A percentile compares a stretch with the other conserved stretches of the same genome.
Evolutionary conservation across 2,888 invertebrate genomes (phyloP).

Genomic region (Muscina levida): DNA sequence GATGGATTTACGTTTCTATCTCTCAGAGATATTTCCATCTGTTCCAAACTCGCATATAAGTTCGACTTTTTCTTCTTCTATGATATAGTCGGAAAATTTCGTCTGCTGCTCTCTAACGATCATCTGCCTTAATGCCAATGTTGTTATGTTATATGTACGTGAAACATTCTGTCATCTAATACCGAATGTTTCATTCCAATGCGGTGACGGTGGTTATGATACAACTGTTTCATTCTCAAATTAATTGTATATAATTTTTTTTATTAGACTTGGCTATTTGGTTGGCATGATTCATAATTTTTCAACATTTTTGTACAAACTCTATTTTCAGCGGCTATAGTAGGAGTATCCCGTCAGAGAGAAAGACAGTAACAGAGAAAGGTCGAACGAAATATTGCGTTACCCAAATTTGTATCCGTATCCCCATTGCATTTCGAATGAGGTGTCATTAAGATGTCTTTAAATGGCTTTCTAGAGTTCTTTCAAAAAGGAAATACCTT

Average conservation of each 20-base stretch:
- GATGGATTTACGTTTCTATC: no score
- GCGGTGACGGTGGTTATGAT: slow-evolving; percentile 11
- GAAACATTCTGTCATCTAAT: neutral
- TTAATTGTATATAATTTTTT: slow-evolving; percentile 10
- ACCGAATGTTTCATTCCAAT: slow-evolving; percentile 22
- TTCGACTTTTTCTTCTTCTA: no score
- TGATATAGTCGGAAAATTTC: no score
- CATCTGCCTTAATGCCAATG: slow-evolving; percentile 39
- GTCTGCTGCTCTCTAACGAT: neutral
- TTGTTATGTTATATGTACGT: slow-evolving; percentile 10
- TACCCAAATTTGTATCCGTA: neutral
- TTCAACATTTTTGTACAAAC: slow-evolving; percentile 8
- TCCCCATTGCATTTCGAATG: slow-evolving; percentile 18
- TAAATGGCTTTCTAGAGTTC: slow-evolving; percentile 87
- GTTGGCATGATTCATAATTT: slow-evolving; percentile 32
- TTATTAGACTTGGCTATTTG: slow-evolving; percentile 20
- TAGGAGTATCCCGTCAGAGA: slow-evolving; percentile 1
- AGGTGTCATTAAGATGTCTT: slow-evolving; percentile 81
- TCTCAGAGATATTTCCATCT: no score
- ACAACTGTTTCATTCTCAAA: slow-evolving; percentile 1
- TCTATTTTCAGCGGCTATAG: slow-evolving; percentile 27
- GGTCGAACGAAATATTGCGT: neutral
- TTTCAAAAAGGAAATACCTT: slow-evolving; percentile 94
- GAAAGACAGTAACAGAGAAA: neutral
- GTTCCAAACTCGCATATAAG: no score